These are phyloP conservation scores for Cyanistes caeruleus DNA, from an alignment of 2,113 vertebrate species.

Conservation along the genomic window DNA sequence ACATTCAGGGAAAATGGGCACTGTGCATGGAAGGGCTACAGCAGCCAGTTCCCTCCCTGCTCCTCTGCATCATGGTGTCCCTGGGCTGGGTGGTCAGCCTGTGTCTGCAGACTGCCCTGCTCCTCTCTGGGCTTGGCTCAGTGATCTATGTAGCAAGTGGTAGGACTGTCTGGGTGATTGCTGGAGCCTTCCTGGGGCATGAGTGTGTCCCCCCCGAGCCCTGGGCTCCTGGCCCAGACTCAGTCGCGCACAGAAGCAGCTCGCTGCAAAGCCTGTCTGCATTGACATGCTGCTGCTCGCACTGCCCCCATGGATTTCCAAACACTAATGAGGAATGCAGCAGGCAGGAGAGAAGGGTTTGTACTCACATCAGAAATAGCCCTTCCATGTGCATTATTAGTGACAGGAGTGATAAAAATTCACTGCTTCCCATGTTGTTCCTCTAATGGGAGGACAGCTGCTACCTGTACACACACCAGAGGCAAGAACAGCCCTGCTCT, in stretches of 20 bases:
- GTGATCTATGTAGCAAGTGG: background rate
- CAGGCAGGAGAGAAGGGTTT: background rate
- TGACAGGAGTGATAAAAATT: background rate
- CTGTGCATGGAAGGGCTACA: background rate
- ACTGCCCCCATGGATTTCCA: background rate
- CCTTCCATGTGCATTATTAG: conserved; percentile 14
- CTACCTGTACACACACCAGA: background rate
- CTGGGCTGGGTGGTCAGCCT: background rate
- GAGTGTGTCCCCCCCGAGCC: background rate
- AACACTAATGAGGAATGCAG: background rate
- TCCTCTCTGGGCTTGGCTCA: background rate
- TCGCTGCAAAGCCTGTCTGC: background rate
- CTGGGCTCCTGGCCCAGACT: background rate
- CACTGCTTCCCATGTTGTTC: background rate
- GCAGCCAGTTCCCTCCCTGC: background rate
- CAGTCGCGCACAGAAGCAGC: background rate
- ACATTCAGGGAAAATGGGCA: rapidly evolving
- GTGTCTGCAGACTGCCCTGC: background rate
- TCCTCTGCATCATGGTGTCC: background rate
- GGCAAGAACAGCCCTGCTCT: background rate
- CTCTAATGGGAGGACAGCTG: background rate
- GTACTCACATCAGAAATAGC: background rate
- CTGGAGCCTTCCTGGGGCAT: background rate
- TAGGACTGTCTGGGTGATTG: background rate
- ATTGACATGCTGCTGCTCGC: background rate